Percentiles rank a stretch among this genome's conserved stretches.
These are phyloP conservation scores for Paedocypris sp. DNA, from an alignment of 2,113 vertebrate genomes.

Conservation along the genomic window DNA sequence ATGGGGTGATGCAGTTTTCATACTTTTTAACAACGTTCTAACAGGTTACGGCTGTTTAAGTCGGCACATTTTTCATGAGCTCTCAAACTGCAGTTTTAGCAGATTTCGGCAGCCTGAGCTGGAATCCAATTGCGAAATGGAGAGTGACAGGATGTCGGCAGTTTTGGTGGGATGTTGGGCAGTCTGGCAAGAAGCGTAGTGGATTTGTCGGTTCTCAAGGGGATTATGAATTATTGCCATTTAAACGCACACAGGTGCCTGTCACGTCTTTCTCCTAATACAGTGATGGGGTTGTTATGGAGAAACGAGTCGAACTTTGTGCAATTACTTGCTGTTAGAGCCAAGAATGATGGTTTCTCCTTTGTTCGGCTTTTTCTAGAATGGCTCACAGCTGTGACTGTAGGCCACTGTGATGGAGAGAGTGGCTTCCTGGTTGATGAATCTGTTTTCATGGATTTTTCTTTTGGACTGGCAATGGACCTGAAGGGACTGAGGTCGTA, in stretches of 20 bases:
- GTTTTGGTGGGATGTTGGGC: background rate
- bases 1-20: no score
- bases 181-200: conserved; percentile 7
- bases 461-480: background rate
- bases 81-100: conserved; percentile 2
- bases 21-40: no score
- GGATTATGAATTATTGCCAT: conserved; percentile 31
- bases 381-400: conserved; percentile 24
- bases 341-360: conserved; percentile 7
- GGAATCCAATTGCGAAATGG: background rate
- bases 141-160: background rate
- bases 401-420: conserved; percentile 13
- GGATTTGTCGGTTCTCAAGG: conserved; percentile 35
- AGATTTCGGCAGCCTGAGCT: background rate
- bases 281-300: conserved; percentile 13
- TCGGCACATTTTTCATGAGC: background rate
- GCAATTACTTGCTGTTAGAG: conserved; percentile 33
- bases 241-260: conserved; percentile 32
- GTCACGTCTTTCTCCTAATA: conserved; percentile 5
- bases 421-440: background rate
- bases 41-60: no score
- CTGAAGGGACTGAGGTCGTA: background rate
- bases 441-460: background rate
- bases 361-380: conserved; percentile 7
- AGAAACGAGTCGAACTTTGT: conserved; percentile 25